Evolutionary conservation across 2,797 vertebrate species (phyloP).

Genomic region (Margarornis squamiger): DNA sequence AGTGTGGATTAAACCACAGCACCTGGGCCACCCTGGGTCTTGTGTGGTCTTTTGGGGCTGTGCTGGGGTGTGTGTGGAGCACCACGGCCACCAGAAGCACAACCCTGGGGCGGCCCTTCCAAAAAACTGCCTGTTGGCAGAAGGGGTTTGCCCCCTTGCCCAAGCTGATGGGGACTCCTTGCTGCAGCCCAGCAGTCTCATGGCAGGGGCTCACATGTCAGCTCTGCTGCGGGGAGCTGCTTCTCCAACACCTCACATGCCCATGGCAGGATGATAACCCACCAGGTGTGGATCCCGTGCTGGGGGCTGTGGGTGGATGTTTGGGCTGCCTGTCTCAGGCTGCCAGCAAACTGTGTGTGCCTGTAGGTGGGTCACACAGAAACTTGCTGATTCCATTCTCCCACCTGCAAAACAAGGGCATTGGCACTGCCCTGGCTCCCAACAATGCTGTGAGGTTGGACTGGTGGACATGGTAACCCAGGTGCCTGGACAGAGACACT

Average conservation of each 20-base stretch:
- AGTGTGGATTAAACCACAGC: background rate
- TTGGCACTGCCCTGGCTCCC: background rate
- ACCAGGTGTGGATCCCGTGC: rapidly evolving
- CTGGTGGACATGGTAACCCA: background rate
- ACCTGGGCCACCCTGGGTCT: background rate
- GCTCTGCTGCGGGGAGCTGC: background rate
- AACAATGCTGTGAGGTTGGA: background rate
- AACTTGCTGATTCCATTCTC: background rate
- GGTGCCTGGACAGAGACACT: background rate
- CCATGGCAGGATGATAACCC: background rate
- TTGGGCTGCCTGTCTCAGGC: background rate
- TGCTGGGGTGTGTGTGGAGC: background rate
- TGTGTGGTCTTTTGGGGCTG: background rate
- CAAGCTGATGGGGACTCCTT: background rate
- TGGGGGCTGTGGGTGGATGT: background rate
- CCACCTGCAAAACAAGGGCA: background rate
- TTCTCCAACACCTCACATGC: rapidly evolving
- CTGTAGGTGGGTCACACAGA: background rate
- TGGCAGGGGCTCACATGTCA: rapidly evolving
- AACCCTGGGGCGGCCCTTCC: background rate
- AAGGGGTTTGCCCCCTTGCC: background rate
- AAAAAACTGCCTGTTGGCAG: rapidly evolving
- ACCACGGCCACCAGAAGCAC: background rate
- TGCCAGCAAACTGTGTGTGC: background rate
- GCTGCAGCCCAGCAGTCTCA: background rate